These are phyloP conservation scores for Aurelia coerulea DNA, from an alignment of 30 jellyfish, hydroid and myxozoan species.

Conservation along the genomic window DNA sequence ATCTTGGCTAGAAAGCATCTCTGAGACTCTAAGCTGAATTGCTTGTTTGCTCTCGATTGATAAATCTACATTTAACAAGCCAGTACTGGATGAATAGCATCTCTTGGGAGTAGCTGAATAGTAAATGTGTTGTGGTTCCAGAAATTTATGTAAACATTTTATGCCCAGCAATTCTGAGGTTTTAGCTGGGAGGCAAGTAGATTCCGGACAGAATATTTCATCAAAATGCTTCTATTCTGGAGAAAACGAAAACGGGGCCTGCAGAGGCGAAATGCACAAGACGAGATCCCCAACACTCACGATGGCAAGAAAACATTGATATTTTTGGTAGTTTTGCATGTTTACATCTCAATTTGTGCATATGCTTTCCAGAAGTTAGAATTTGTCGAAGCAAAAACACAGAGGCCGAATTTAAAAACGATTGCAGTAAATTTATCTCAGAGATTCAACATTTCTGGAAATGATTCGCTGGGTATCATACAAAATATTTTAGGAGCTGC, in stretches of 20 bases:
- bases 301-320: conserved; percentile 48
- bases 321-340: conserved; percentile 38
- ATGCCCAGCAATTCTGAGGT: no score
- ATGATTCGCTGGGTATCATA: conserved; percentile 15
- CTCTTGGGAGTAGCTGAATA: no score
- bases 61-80: no score
- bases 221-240: conserved; percentile 66
- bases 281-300: conserved; percentile 3
- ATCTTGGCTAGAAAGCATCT: no score
- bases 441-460: conserved; percentile 10
- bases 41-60: no score
- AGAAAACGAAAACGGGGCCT: conserved; percentile 37
- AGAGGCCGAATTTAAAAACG: conserved; percentile 34
- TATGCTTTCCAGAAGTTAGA: conserved; percentile 58
- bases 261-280: background rate
- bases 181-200: no score
- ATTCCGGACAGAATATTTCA: no score
- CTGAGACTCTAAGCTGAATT: no score
- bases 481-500: conserved; percentile 31
- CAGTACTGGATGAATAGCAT: no score
- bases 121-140: no score
- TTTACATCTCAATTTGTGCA: conserved; percentile 59
- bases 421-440: conserved; percentile 29
- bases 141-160: no score
- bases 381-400: conserved; percentile 13